Evolutionary conservation across 2,113 vertebrate genomes (phyloP).

Genomic region (Gallinago undulata): DNA sequence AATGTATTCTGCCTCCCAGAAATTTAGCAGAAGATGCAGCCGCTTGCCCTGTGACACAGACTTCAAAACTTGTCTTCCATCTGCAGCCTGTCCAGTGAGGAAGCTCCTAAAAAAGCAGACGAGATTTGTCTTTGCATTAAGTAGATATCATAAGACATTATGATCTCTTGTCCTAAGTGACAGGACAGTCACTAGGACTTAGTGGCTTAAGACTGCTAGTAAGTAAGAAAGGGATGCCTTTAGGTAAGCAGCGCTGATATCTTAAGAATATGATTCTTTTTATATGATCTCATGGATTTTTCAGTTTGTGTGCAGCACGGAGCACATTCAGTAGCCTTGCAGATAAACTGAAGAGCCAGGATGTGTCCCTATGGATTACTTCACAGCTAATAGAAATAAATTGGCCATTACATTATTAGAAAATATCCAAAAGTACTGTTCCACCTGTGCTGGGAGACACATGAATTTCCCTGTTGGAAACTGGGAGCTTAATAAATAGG

Average conservation of each 20-base stretch:
- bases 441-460: not conserved
- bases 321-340: not conserved
- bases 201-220: not conserved
- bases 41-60: not conserved
- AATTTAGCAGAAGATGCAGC: not conserved
- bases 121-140: not conserved
- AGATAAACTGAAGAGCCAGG: not conserved
- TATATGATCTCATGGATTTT: not conserved
- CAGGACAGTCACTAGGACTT: not conserved
- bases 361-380: not conserved
- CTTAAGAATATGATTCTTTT: not conserved
- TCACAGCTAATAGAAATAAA: not conserved
- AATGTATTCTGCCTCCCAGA: not conserved
- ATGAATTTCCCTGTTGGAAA: not conserved
- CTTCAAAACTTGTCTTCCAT: not conserved
- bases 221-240: not conserved
- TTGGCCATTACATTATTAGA: not conserved
- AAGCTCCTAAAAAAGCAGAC: not conserved
- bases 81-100: not conserved
- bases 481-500: not conserved
- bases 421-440: not conserved
- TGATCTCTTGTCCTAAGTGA: not conserved
- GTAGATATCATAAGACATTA: not conserved
- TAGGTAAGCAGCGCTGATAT: not conserved
- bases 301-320: not conserved